Evolutionary conservation across 2,113 vertebrate species (phyloP).

Genomic region (Eulemur macaco): DNA sequence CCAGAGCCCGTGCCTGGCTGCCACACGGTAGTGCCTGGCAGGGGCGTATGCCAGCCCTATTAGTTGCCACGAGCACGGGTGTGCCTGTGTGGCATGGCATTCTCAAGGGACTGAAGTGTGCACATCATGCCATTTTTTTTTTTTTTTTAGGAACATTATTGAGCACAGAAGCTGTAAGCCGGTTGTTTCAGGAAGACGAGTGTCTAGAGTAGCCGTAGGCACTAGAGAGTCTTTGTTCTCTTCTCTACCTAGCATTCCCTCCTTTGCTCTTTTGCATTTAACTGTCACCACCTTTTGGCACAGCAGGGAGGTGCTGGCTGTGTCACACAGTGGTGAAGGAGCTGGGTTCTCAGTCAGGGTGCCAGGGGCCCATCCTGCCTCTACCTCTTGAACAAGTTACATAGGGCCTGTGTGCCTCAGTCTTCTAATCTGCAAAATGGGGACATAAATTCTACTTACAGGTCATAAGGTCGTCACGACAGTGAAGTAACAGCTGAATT

Average conservation of each 20-base stretch:
- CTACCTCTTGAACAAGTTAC: background rate
- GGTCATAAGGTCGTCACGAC: background rate
- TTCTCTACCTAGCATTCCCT: background rate
- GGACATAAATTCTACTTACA: background rate
- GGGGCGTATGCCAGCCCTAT: background rate
- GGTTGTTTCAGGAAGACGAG: background rate
- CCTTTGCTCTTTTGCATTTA: background rate
- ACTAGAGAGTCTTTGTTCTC: fast-evolving
- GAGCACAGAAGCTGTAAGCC: background rate
- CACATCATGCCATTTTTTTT: fast-evolving
- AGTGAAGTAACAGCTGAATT: background rate
- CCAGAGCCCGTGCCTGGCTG: fast-evolving
- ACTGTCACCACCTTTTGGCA: background rate
- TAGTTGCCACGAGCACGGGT: no score
- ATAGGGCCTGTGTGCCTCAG: background rate
- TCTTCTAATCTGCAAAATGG: background rate
- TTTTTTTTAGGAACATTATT: background rate
- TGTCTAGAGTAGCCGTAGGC: background rate
- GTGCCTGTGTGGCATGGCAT: fast-evolving
- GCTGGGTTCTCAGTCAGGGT: background rate
- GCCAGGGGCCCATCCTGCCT: background rate
- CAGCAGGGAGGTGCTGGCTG: fast-evolving
- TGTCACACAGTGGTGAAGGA: background rate
- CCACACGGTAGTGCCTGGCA: background rate
- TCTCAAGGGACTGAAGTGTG: background rate